A percentile compares a stretch with the other conserved stretches of the same genome.
These are phyloP conservation scores for Drosophila melanosoma DNA, from an alignment of 2,888 invertebrate genomes.

Conservation along the genomic window DNA sequence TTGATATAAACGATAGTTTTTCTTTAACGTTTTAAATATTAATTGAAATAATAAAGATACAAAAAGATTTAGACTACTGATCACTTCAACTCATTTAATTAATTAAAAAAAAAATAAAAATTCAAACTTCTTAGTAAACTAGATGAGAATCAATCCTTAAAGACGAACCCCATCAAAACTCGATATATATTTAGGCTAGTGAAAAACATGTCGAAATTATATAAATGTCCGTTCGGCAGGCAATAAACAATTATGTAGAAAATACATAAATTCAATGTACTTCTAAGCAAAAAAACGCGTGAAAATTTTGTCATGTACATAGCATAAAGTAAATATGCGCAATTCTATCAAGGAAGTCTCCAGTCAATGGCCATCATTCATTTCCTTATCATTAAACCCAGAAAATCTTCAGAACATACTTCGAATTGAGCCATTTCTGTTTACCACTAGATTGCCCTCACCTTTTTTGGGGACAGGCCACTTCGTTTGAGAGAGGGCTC, in stretches of 20 bases:
- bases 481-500: slow-evolving; percentile 33
- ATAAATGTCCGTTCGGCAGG: background rate
- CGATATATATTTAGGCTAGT: background rate
- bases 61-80: no score
- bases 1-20: background rate
- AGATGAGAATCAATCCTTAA: background rate
- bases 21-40: background rate
- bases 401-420: slow-evolving; percentile 47
- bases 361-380: slow-evolving; percentile 36
- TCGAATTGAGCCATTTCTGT: slow-evolving; percentile 62
- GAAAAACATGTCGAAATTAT: background rate
- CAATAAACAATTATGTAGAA: background rate
- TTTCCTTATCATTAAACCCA: slow-evolving; percentile 52
- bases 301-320: background rate
- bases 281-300: background rate
- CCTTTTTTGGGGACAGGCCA: slow-evolving; percentile 39
- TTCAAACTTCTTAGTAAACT: background rate
- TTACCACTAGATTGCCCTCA: slow-evolving; percentile 63
- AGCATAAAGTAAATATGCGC: background rate
- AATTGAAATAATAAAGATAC: background rate
- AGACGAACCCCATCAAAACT: rapidly evolving
- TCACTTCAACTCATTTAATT: background rate
- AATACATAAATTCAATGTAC: background rate
- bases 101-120: no score
- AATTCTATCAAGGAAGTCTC: background rate